phyloP scores from a whole-genome alignment of 2,888 invertebrate genomes.

The Azorinus chamasolen region DNA sequence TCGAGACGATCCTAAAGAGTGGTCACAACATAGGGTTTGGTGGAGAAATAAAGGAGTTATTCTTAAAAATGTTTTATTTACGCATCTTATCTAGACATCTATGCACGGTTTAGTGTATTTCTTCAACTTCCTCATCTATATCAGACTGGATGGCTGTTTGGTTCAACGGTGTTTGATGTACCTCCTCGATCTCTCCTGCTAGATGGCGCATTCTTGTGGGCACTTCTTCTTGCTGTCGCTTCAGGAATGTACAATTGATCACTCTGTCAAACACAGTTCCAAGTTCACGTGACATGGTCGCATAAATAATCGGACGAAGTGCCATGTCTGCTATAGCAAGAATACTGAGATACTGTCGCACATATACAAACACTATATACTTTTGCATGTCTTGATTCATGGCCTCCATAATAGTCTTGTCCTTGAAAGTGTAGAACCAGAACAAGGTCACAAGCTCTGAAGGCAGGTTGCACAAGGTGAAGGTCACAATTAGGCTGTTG shows the following conservation, averaged over 20 bases:
- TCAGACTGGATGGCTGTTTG: constrained; percentile 14
- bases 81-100: no score
- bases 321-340: constrained; percentile 76
- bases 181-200: constrained; percentile 51
- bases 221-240: constrained; percentile 43
- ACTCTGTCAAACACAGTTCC: constrained; percentile 78
- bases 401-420: constrained; percentile 37
- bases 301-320: constrained; percentile 78
- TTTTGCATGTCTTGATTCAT: constrained; percentile 47
- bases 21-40: no score
- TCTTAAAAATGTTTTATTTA: no score
- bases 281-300: constrained; percentile 78
- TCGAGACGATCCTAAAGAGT: no score
- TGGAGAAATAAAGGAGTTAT: no score
- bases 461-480: constrained; percentile 75
- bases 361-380: constrained; percentile 54
- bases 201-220: constrained; percentile 38
- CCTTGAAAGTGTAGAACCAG: constrained; percentile 65
- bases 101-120: constrained; percentile 24
- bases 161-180: constrained; percentile 33
- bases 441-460: constrained; percentile 70
- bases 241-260: constrained; percentile 78
- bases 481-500: constrained; percentile 71
- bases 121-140: constrained; percentile 42
- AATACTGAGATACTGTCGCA: constrained; percentile 64